Evolutionary conservation across 2,113 vertebrate genomes (phyloP).

Genomic region (Petrocephalus zakoni): DNA sequence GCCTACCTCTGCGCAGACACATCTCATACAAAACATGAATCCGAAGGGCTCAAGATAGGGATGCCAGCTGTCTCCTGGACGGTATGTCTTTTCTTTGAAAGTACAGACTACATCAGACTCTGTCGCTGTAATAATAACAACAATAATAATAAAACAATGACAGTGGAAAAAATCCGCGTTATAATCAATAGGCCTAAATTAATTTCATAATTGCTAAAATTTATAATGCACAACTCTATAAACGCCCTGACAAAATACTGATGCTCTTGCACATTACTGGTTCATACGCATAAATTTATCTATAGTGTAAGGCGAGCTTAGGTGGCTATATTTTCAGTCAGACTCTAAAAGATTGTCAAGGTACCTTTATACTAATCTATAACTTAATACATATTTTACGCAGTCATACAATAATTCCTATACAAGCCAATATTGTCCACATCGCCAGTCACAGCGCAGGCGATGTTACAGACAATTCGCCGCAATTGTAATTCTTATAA

Average conservation of each 20-base stretch:
- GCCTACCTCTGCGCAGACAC: slow-evolving; percentile 77
- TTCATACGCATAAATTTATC: neutral
- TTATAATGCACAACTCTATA: neutral
- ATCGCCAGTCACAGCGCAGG: neutral
- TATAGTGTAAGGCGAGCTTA: neutral
- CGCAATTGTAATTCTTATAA: neutral
- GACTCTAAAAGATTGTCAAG: neutral
- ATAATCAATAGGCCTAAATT: neutral
- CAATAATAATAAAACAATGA: neutral
- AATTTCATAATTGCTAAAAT: neutral
- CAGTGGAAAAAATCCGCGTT: neutral
- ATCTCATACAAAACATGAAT: slow-evolving; percentile 84
- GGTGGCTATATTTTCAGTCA: neutral
- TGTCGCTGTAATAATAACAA: slow-evolving; percentile 39
- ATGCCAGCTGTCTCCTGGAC: slow-evolving; percentile 88
- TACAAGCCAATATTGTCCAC: neutral
- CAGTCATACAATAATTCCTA: neutral
- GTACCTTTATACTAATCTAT: neutral
- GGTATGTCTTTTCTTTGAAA: slow-evolving; percentile 84
- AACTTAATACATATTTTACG: neutral
- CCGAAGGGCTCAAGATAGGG: slow-evolving; percentile 88
- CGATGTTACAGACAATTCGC: neutral
- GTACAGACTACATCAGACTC: slow-evolving; percentile 71
- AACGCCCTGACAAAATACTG: neutral
- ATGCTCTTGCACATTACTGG: neutral